phyloP scores from a whole-genome alignment of 2,888 invertebrate species.

The Yponomeuta cagnagella region DNA sequence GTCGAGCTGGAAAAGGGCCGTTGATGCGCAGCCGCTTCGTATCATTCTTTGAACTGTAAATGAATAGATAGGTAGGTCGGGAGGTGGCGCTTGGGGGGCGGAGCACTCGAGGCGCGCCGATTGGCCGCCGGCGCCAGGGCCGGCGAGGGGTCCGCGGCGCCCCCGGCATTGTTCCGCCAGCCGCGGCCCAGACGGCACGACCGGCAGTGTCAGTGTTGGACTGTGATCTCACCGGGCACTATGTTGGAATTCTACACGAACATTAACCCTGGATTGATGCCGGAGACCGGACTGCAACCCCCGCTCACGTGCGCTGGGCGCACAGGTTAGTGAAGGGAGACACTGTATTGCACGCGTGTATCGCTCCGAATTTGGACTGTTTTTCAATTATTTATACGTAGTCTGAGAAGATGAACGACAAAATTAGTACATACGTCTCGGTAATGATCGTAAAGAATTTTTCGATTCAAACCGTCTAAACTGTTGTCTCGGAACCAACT shows the following conservation, averaged over 20 bases:
- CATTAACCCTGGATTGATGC: constrained; percentile 76
- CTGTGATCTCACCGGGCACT: constrained; percentile 28
- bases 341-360: neutral
- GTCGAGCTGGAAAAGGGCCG: too few species aligned
- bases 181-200: constrained; percentile 37
- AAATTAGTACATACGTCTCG: too few species aligned
- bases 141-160: constrained; percentile 25
- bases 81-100: constrained; percentile 47
- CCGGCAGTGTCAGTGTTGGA: constrained; percentile 20
- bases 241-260: constrained; percentile 85
- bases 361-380: too few species aligned
- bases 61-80: constrained; percentile 59
- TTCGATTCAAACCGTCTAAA: too few species aligned
- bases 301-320: constrained; percentile 78
- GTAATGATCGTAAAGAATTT: too few species aligned
- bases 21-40: constrained; percentile 43
- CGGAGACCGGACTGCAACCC: constrained; percentile 71
- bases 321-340: constrained; percentile 70
- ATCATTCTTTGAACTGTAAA: constrained; percentile 50
- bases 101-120: constrained; percentile 29
- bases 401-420: too few species aligned
- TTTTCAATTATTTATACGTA: too few species aligned
- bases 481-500: too few species aligned
- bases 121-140: constrained; percentile 42
- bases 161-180: constrained; percentile 43